A percentile compares a stretch with the other conserved stretches of the same genome.
phyloP scores from a whole-genome alignment of 2,888 invertebrate genomes.

The Melanotus villosus region DNA sequence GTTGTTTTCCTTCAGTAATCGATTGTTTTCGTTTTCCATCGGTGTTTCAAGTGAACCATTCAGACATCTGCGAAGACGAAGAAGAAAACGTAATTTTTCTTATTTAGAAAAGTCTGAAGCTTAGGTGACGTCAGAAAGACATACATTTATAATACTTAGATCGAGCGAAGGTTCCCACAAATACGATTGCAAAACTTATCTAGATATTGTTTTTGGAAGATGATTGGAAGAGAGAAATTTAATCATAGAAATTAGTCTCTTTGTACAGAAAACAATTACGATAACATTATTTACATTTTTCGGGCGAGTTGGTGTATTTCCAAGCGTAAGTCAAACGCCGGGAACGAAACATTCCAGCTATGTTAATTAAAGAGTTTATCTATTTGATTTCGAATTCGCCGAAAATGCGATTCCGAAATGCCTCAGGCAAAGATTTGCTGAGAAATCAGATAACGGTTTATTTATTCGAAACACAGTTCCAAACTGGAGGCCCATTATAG shows the following conservation, averaged over 20 bases:
- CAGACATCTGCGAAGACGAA: too few relatives aligned
- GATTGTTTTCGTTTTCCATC: too few relatives aligned
- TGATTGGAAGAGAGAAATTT: too few relatives aligned
- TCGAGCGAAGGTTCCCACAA: too few relatives aligned
- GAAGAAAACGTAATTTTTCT: too few relatives aligned
- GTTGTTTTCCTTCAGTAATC: too few relatives aligned
- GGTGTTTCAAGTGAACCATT: too few relatives aligned
- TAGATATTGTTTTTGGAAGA: too few relatives aligned
- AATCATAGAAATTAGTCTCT: conserved; percentile 11
- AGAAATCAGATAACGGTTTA: conserved; percentile 35
- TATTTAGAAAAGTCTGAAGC: too few relatives aligned
- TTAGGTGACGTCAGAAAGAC: too few relatives aligned
- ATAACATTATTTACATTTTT: conserved; percentile 29
- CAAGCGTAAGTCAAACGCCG: conserved; percentile 25
- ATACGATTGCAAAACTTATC: too few relatives aligned
- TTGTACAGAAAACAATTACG: conserved; percentile 24
- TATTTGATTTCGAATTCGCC: conserved; percentile 26
- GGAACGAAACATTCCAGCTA: conserved; percentile 32
- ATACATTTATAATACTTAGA: too few relatives aligned
- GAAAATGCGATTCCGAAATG: conserved; percentile 29
- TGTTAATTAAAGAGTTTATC: conserved; percentile 38
- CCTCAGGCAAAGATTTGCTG: conserved; percentile 18
- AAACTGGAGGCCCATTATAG: conserved; percentile 15
- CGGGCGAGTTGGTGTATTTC: conserved; percentile 11
- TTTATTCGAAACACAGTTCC: conserved; percentile 35